phyloP scores from a whole-genome alignment of 1,140 invertebrate species.

The Paracyclopina nana region DNA sequence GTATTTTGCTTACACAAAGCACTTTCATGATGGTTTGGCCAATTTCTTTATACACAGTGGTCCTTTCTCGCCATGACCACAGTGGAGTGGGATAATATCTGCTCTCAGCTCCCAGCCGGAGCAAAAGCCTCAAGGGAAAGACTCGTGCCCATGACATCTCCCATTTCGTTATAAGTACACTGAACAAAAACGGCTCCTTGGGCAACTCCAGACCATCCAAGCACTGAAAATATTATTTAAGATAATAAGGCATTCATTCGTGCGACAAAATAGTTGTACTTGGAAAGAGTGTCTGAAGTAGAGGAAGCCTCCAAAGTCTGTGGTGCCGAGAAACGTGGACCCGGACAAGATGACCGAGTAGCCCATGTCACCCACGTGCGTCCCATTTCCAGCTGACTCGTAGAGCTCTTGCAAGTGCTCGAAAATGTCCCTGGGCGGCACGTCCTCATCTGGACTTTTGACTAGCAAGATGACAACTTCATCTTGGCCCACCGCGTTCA shows the following conservation, averaged over 20 bases:
- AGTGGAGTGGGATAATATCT: slow-evolving; percentile 69
- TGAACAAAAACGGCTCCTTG: slow-evolving; percentile 52
- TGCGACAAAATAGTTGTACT: too few relatives aligned
- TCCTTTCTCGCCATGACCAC: slow-evolving; percentile 52
- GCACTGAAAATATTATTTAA: too few relatives aligned
- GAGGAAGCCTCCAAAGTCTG: slow-evolving; percentile 61
- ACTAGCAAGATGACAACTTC: slow-evolving; percentile 62
- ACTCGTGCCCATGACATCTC: slow-evolving; percentile 37
- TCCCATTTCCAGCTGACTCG: slow-evolving; percentile 51
- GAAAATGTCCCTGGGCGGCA: slow-evolving; percentile 54
- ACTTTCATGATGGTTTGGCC: slow-evolving; percentile 78
- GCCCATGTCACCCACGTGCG: slow-evolving; percentile 48
- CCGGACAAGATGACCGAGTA: slow-evolving; percentile 36
- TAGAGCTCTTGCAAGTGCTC: slow-evolving; percentile 51
- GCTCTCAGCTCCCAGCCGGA: slow-evolving; percentile 64
- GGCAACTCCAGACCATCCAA: slow-evolving; percentile 51
- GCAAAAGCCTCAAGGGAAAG: slow-evolving; percentile 50
- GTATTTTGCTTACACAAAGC: slow-evolving; percentile 37
- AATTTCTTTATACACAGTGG: slow-evolving; percentile 65
- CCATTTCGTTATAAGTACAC: slow-evolving; percentile 55
- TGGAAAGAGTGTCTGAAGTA: slow-evolving; percentile 62
- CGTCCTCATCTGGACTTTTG: slow-evolving; percentile 40
- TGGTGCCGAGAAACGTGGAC: slow-evolving; percentile 46
- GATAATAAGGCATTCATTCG: too few relatives aligned
- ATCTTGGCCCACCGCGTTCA: slow-evolving; percentile 62